These are phyloP conservation scores for Micropterix aruncella DNA, from an alignment of 2,888 invertebrate species.

Conservation along the genomic window DNA sequence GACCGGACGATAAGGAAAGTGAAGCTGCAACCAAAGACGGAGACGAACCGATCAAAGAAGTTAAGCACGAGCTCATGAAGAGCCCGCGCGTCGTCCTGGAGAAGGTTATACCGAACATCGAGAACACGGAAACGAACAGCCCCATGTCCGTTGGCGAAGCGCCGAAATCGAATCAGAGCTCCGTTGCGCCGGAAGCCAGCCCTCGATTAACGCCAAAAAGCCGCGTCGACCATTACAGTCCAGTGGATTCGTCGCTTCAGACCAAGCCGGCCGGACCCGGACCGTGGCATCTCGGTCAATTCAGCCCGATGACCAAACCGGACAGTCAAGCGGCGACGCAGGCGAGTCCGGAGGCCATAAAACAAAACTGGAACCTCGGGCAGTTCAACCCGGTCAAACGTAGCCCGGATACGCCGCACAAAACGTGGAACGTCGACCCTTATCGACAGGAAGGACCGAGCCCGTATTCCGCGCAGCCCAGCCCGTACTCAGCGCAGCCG, in stretches of 20 bases:
- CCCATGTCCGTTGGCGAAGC: background rate
- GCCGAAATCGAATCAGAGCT: background rate
- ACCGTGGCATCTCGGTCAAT: slow-evolving; percentile 10
- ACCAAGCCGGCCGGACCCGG: background rate
- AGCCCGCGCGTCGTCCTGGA: background rate
- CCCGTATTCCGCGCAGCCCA: slow-evolving; percentile 31
- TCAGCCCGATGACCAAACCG: slow-evolving; percentile 32
- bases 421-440: slow-evolving; percentile 29
- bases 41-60: background rate
- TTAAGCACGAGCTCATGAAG: background rate
- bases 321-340: slow-evolving; percentile 27
- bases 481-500: slow-evolving; percentile 34
- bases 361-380: slow-evolving; percentile 28
- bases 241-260: slow-evolving; percentile 24
- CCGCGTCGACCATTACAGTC: slow-evolving; percentile 26
- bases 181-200: background rate
- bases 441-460: slow-evolving; percentile 29
- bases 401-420: slow-evolving; percentile 27
- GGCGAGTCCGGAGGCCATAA: slow-evolving; percentile 27
- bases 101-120: background rate
- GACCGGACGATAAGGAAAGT: background rate
- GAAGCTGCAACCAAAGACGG: background rate
- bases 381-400: slow-evolving; percentile 22
- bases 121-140: background rate
- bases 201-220: slow-evolving; percentile 15